These are phyloP conservation scores for Drepana falcataria DNA, from an alignment of 2,888 invertebrate species.

Conservation along the genomic window DNA sequence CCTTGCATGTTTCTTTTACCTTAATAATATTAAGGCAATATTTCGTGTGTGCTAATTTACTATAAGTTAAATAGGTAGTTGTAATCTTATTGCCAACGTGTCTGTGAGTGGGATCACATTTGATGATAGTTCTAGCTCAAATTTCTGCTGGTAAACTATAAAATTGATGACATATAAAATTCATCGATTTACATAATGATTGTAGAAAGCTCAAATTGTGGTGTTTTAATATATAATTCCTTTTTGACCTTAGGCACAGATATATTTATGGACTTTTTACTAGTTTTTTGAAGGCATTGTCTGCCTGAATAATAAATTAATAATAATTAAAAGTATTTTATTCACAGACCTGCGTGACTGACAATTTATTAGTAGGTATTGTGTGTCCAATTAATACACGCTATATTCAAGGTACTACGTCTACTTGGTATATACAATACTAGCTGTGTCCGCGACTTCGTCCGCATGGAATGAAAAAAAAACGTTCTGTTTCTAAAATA, in stretches of 20 bases:
- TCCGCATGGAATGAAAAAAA: too few relatives aligned
- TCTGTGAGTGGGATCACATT: conserved; percentile 2
- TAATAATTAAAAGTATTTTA: conserved; percentile 12
- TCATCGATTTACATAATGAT: conserved; percentile 1
- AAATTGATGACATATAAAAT: neutral
- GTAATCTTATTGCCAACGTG: conserved; percentile 2
- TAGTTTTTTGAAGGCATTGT: conserved; percentile 16
- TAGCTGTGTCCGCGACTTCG: too few relatives aligned
- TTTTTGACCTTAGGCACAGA: conserved; percentile 19
- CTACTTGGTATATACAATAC: too few relatives aligned
- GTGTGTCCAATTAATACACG: too few relatives aligned
- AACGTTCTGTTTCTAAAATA: too few relatives aligned
- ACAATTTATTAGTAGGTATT: too few relatives aligned
- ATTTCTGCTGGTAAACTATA: too few relatives aligned
- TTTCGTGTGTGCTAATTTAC: neutral
- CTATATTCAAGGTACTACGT: too few relatives aligned
- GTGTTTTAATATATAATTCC: conserved; percentile 10
- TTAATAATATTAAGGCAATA: neutral
- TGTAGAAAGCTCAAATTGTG: conserved; percentile 26
- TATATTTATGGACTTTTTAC: conserved; percentile 29
- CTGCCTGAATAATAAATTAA: conserved; percentile 44
- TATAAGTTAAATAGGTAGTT: neutral
- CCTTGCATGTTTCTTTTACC: neutral
- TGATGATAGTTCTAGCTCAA: too few relatives aligned
- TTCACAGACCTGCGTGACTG: neutral